Conservation (phyloP, 2,113 vertebrate species). For the Mola mola region DNA sequence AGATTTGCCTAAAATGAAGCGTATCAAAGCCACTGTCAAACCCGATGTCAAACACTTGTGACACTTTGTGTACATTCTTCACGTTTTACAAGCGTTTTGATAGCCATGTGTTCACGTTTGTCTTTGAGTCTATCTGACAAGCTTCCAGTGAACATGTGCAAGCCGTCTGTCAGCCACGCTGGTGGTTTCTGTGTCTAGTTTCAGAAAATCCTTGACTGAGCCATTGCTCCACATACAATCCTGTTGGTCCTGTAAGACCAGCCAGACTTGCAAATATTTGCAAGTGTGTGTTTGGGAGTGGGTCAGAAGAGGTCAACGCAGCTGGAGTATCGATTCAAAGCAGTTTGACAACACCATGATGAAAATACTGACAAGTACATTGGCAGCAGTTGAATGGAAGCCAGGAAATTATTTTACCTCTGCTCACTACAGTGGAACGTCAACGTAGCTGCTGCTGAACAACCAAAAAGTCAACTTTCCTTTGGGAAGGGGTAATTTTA, state of each 20-base stretch:
- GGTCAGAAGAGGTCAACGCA: background rate
- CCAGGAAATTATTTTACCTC: constrained; percentile 33
- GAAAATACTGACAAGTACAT: background rate
- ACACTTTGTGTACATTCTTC: constrained; percentile 16
- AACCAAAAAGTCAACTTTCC: background rate
- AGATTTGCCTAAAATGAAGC: constrained; percentile 4
- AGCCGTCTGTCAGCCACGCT: constrained; percentile 14
- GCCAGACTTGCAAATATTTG: no score
- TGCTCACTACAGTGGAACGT: background rate
- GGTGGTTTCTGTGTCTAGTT: constrained; percentile 20
- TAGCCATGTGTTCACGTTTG: background rate
- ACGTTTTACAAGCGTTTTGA: constrained; percentile 14
- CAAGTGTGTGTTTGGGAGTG: background rate
- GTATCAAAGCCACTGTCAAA: background rate
- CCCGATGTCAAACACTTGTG: background rate
- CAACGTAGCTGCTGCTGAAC: background rate
- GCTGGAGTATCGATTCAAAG: background rate
- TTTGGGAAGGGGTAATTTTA: background rate
- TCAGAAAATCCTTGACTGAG: constrained; percentile 23
- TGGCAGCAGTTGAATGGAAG: background rate
- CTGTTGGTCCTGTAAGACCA: background rate
- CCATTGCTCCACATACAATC: background rate
- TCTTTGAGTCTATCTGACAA: background rate
- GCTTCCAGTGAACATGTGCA: constrained; percentile 32
- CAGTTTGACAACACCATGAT: constrained; percentile 5